phyloP scores from a whole-genome alignment of 2,797 vertebrate species.

The Falco biarmicus region DNA sequence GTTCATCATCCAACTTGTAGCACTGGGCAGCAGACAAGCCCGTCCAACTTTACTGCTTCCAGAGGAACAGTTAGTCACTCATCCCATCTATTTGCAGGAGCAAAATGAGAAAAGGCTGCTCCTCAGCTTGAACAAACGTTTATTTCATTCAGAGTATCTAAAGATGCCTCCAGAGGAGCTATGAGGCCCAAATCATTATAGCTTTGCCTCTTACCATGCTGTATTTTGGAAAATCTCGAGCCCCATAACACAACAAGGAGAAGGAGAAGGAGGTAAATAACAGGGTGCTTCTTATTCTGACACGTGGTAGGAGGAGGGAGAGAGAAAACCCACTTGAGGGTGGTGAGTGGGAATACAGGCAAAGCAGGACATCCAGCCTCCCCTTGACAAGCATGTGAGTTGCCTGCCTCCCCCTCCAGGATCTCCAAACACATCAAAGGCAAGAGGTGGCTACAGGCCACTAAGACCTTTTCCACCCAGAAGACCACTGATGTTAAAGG shows the following conservation, averaged over 20 bases:
- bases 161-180: neutral
- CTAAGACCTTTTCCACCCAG: neutral
- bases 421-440: neutral
- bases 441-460: neutral
- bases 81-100: neutral
- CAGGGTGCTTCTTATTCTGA: neutral
- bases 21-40: neutral
- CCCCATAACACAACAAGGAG: neutral
- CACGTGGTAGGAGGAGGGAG: neutral
- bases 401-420: neutral
- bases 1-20: neutral
- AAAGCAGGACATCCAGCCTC: neutral
- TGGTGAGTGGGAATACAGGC: neutral
- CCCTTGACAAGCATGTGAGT: neutral
- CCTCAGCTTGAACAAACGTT: neutral
- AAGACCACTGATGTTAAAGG: neutral
- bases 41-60: neutral
- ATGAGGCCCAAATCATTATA: neutral
- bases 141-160: neutral
- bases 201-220: neutral
- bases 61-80: neutral
- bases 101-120: slow-evolving; percentile 9
- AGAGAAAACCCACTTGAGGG: neutral
- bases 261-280: neutral
- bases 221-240: neutral